phyloP scores from a whole-genome alignment of 2,888 invertebrate species.

The Drosophila histrio region DNA sequence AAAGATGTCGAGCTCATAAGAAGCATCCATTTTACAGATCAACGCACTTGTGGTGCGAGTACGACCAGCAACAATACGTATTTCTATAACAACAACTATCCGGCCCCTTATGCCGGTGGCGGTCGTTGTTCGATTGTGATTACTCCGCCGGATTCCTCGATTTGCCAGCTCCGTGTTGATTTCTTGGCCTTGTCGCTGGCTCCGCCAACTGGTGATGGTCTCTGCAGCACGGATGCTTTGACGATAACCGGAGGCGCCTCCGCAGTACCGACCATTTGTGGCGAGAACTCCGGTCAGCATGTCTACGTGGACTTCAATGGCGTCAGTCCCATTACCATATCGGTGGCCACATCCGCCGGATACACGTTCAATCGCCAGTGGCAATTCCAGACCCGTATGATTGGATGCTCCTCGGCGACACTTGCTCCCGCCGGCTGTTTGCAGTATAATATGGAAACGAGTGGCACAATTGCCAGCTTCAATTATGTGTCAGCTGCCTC shows the following conservation, averaged over 20 bases:
- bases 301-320: conserved; percentile 91
- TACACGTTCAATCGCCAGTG: conserved; percentile 88
- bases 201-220: conserved; percentile 90
- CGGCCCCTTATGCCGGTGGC: conserved; percentile 88
- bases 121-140: conserved; percentile 89
- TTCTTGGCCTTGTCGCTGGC: conserved; percentile 89
- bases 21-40: conserved; percentile 85
- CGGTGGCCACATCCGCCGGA: conserved; percentile 87
- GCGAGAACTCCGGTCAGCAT: conserved; percentile 92
- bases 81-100: conserved; percentile 91
- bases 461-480: conserved; percentile 89
- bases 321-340: conserved; percentile 88
- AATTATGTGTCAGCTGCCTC: conserved; percentile 89
- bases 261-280: conserved; percentile 89
- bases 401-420: conserved; percentile 89
- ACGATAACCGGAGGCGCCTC: conserved; percentile 89
- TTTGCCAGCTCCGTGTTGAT: conserved; percentile 89
- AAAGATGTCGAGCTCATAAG: neutral
- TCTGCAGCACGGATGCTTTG: conserved; percentile 89
- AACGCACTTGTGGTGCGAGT: conserved; percentile 89
- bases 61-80: conserved; percentile 92
- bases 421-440: conserved; percentile 91
- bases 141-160: conserved; percentile 87
- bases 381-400: conserved; percentile 90
- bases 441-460: conserved; percentile 88